A percentile compares a stretch with the other conserved stretches of the same genome.
These are phyloP conservation scores for Scartelaos histophorus DNA, from an alignment of 2,113 vertebrate species.

Conservation along the genomic window DNA sequence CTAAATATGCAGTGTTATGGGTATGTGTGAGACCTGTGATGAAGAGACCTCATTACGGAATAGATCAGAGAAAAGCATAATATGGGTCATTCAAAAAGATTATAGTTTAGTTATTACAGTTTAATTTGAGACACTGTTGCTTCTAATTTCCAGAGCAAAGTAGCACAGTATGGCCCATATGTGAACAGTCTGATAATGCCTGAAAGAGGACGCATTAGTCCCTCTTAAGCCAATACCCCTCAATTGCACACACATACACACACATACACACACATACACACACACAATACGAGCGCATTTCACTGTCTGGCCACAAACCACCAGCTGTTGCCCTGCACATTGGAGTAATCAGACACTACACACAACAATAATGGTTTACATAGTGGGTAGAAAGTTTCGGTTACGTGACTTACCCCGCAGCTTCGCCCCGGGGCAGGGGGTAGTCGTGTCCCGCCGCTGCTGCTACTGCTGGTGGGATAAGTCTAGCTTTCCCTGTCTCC, in stretches of 20 bases:
- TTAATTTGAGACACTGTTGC: too few species aligned
- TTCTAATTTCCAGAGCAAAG: not conserved
- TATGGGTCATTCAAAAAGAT: too few species aligned
- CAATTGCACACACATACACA: slow-evolving; percentile 4
- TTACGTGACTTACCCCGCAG: slow-evolving; percentile 34
- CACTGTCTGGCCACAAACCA: slow-evolving; percentile 22
- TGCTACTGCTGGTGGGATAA: slow-evolving; percentile 16
- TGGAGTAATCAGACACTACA: not conserved
- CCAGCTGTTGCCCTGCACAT: not conserved
- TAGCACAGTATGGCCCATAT: not conserved
- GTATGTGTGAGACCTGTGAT: too few species aligned
- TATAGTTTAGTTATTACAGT: too few species aligned
- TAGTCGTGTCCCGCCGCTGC: slow-evolving; percentile 26
- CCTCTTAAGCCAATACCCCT: not conserved
- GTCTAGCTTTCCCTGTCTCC: slow-evolving; percentile 59
- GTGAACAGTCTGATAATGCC: slow-evolving; percentile 6
- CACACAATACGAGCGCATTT: not conserved
- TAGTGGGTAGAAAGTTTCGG: not conserved
- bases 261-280: not conserved
- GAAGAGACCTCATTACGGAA: too few species aligned
- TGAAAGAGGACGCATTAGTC: slow-evolving; percentile 7
- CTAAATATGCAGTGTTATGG: too few species aligned
- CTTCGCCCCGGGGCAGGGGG: not conserved
- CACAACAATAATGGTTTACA: not conserved
- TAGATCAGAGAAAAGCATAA: too few species aligned